Evolutionary conservation across 2,888 invertebrate species (phyloP).

Genomic region (Cheilosia scutellata): DNA sequence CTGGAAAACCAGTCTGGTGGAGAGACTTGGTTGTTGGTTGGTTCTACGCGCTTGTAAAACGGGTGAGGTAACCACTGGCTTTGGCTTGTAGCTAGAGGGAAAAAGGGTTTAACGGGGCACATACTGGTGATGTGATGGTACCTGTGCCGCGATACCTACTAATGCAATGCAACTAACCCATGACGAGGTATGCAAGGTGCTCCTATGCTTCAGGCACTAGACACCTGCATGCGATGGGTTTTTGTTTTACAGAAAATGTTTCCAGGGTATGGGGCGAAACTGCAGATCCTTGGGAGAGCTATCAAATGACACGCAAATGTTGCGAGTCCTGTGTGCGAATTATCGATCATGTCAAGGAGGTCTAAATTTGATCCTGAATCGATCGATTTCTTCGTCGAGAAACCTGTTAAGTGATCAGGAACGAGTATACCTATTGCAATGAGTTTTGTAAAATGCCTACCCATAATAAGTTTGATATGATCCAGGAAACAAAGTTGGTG

Average conservation of each 20-base stretch:
- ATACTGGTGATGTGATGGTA: constrained; percentile 12
- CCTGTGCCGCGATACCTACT: constrained; percentile 21
- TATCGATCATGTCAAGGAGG: constrained; percentile 41
- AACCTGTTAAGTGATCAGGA: constrained; percentile 53
- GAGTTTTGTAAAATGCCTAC: background rate
- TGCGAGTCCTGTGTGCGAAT: constrained; percentile 26
- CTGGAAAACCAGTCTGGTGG: constrained; percentile 69
- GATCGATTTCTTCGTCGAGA: background rate
- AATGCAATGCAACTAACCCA: constrained; percentile 53
- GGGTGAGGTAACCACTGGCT: constrained; percentile 66
- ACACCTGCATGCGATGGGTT: constrained; percentile 71
- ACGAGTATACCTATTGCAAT: constrained; percentile 9
- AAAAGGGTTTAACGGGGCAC: constrained; percentile 30
- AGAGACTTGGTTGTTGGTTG: constrained; percentile 29
- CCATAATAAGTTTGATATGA: background rate
- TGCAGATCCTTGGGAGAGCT: constrained; percentile 67
- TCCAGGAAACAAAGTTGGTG: constrained; percentile 3
- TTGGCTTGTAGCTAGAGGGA: constrained; percentile 10
- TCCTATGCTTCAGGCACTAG: constrained; percentile 57
- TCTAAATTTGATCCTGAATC: constrained; percentile 60
- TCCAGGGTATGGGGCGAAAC: constrained; percentile 61
- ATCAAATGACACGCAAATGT: constrained; percentile 73
- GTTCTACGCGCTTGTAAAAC: constrained; percentile 65
- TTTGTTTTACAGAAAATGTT: constrained; percentile 17
- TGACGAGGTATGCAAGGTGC: constrained; percentile 72